Percentiles rank a stretch among this genome's conserved stretches.
These are phyloP conservation scores for Steinernema feltiae DNA, from an alignment of 1,140 invertebrate species.

Conservation along the genomic window DNA sequence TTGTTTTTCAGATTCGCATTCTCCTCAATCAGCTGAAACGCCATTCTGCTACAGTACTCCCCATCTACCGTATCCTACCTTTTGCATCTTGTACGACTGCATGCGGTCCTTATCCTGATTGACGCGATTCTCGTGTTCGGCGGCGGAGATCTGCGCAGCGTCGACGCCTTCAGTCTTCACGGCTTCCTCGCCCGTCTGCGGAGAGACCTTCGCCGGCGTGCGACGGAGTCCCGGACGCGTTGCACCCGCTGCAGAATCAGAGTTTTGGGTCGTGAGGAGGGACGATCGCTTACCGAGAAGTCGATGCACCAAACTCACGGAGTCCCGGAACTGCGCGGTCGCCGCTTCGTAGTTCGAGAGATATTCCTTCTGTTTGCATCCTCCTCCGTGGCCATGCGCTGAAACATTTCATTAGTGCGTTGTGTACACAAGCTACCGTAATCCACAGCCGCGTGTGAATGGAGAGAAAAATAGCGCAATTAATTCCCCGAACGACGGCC, in stretches of 20 bases:
- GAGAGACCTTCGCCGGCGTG: not conserved
- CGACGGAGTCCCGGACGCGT: not conserved
- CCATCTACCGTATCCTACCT: not conserved
- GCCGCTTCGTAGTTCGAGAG: conserved; percentile 33
- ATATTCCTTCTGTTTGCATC: conserved; percentile 21
- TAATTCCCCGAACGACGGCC: too few relatives aligned
- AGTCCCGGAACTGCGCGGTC: conserved; percentile 27
- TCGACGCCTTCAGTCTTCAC: not conserved
- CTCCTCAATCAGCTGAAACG: not conserved
- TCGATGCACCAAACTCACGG: conserved; percentile 8
- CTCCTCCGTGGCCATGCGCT: conserved; percentile 31
- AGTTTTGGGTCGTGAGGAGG: not conserved
- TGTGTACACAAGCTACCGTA: too few relatives aligned
- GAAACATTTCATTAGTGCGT: too few relatives aligned
- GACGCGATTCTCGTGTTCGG: not conserved
- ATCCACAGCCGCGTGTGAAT: too few relatives aligned
- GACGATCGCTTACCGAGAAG: not conserved
- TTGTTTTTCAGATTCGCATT: not conserved
- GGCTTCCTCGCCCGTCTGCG: not conserved
- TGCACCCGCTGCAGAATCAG: not conserved
- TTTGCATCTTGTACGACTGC: not conserved
- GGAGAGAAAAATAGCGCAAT: too few relatives aligned
- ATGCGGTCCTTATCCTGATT: not conserved
- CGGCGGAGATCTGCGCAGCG: not conserved
- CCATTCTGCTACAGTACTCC: not conserved